Percentiles rank a stretch among this genome's conserved stretches.
Evolutionary conservation across 1,140 invertebrate species (phyloP).

Genomic region (Phthorimaea operculella): DNA sequence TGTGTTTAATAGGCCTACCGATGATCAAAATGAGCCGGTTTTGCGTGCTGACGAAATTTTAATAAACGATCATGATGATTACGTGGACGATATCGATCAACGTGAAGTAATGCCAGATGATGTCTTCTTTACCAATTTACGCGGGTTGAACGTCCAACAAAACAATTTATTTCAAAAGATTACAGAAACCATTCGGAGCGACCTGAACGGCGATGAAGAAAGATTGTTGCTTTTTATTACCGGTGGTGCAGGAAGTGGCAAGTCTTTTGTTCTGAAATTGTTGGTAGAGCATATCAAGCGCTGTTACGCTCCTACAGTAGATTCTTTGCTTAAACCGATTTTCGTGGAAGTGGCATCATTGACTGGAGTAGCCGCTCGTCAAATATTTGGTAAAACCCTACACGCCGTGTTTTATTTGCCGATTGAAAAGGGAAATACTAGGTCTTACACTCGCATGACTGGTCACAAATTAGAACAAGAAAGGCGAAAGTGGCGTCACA

Average conservation of each 20-base stretch:
- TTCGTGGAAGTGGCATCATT: slow-evolving; percentile 25
- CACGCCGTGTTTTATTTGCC: slow-evolving; percentile 20
- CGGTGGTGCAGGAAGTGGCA: slow-evolving; percentile 22
- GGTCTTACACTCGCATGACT: slow-evolving; percentile 12
- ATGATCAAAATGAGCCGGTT: background rate
- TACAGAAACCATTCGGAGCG: slow-evolving; percentile 3
- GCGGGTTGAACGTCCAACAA: slow-evolving; percentile 13
- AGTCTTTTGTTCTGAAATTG: slow-evolving; percentile 24
- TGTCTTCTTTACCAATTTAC: slow-evolving; percentile 11
- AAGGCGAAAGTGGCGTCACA: slow-evolving; percentile 17
- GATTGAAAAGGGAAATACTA: slow-evolving; percentile 22
- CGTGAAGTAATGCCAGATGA: slow-evolving; percentile 15
- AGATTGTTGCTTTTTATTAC: slow-evolving; percentile 15
- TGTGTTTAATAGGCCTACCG: slow-evolving; percentile 10
- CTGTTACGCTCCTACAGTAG: slow-evolving; percentile 24
- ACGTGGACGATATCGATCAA: slow-evolving; percentile 17
- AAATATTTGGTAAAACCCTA: slow-evolving; percentile 24
- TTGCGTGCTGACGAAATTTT: slow-evolving; percentile 15
- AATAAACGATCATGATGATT: slow-evolving; percentile 17
- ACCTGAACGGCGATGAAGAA: slow-evolving; percentile 2
- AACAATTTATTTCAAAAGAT: slow-evolving; percentile 9
- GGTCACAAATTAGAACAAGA: slow-evolving; percentile 19
- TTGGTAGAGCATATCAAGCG: slow-evolving; percentile 24
- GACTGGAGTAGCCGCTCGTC: slow-evolving; percentile 23
- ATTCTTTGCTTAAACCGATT: slow-evolving; percentile 17